A percentile compares a stretch with the other conserved stretches of the same genome.
Conservation (phyloP, 2,888 invertebrate species). For the Philereme transversata region DNA sequence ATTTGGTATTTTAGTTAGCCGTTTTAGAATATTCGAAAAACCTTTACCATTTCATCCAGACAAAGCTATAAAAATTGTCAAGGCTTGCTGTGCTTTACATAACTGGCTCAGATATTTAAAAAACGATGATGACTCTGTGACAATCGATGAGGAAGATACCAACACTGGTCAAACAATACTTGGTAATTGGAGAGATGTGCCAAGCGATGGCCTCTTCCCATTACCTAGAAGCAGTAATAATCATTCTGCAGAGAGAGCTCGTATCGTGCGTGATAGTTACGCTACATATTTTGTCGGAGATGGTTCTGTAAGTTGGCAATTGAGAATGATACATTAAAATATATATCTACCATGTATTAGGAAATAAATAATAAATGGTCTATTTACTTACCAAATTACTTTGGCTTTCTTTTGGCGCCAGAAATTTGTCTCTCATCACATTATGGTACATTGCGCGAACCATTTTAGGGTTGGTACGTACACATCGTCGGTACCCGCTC, state of each 20-base stretch:
- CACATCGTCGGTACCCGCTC: too few species aligned
- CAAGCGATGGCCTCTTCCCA: slow-evolving; percentile 21
- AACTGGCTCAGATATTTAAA: slow-evolving; percentile 36
- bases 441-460: slow-evolving; percentile 6
- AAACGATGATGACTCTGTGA: slow-evolving; percentile 9
- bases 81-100: slow-evolving; percentile 35
- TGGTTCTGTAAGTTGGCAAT: slow-evolving; percentile 36
- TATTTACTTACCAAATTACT: slow-evolving; percentile 5
- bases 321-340: slow-evolving; percentile 14
- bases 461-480: slow-evolving; percentile 11
- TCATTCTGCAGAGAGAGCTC: slow-evolving; percentile 21
- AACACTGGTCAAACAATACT: slow-evolving; percentile 13
- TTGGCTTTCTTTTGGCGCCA: slow-evolving; percentile 4
- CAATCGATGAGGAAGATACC: slow-evolving; percentile 30
- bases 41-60: slow-evolving; percentile 11
- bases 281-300: slow-evolving; percentile 35
- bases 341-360: slow-evolving; percentile 3
- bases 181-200: slow-evolving; percentile 33
- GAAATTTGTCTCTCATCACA: not conserved
- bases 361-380: slow-evolving; percentile 3
- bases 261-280: slow-evolving; percentile 26
- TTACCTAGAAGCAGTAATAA: slow-evolving; percentile 19
- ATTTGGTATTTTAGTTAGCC: slow-evolving; percentile 26
- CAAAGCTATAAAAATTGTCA: slow-evolving; percentile 25
- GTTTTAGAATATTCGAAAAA: slow-evolving; percentile 31